Evolutionary conservation across 1,140 invertebrate species (phyloP).

Genomic region (Dreissena rostriformis): DNA sequence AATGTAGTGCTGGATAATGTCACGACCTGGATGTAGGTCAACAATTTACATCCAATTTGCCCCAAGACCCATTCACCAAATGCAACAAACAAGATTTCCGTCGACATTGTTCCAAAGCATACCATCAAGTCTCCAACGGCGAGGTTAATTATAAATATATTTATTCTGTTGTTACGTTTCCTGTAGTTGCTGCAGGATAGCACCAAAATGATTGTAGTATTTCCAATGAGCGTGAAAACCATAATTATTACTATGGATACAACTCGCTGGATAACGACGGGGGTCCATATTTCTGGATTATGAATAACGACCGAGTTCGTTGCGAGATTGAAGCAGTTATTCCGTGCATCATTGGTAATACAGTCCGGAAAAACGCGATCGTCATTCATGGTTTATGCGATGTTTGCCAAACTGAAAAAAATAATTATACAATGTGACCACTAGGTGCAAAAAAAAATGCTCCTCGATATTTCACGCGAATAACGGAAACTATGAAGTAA

Average conservation of each 20-base stretch:
- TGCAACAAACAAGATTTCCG: constrained; percentile 81
- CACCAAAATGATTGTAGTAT: constrained; percentile 80
- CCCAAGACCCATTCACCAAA: constrained; percentile 81
- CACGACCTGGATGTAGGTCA: constrained; percentile 81
- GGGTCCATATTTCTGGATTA: constrained; percentile 76
- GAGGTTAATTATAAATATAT: constrained; percentile 82
- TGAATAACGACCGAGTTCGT: background rate
- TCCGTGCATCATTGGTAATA: background rate
- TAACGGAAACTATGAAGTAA: no score
- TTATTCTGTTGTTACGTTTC: constrained; percentile 80
- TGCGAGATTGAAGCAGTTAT: background rate
- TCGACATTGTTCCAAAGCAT: constrained; percentile 81
- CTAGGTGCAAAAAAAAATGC: no score
- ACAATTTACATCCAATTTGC: constrained; percentile 79
- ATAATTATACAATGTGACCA: no score
- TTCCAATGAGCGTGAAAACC: constrained; percentile 80
- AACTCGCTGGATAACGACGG: constrained; percentile 80
- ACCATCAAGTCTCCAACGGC: constrained; percentile 82
- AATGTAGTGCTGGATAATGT: constrained; percentile 82
- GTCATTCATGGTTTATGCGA: no score
- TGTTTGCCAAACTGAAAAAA: no score
- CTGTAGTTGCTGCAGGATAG: constrained; percentile 79
- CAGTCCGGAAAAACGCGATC: no score
- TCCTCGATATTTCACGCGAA: no score
- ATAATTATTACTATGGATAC: constrained; percentile 80